phyloP scores from a whole-genome alignment of 2,888 invertebrate species.

The Tachina lurida region DNA sequence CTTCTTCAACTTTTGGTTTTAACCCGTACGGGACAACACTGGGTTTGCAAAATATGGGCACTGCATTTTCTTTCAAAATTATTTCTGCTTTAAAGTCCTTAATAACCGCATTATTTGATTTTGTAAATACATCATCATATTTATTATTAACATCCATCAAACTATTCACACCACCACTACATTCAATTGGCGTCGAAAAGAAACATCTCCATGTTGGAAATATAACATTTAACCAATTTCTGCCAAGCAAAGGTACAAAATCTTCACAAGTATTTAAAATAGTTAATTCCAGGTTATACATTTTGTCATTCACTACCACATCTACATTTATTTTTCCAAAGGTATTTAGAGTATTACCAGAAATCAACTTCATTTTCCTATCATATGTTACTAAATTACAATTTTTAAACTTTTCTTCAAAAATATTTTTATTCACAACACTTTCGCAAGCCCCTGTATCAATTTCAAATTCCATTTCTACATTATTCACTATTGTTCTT shows the following conservation, averaged over 20 bases:
- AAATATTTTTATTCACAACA: conserved; percentile 39
- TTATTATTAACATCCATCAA: conserved; percentile 19
- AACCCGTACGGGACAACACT: no score
- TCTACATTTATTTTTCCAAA: conserved; percentile 48
- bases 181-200: neutral
- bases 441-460: conserved; percentile 63
- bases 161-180: neutral
- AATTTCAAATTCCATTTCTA: conserved; percentile 52
- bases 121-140: conserved; percentile 11
- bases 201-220: conserved; percentile 42
- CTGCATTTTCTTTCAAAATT: conserved; percentile 19
- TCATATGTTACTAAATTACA: conserved; percentile 12
- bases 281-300: conserved; percentile 45
- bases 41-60: conserved; percentile 51
- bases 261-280: conserved; percentile 49
- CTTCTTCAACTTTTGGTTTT: no score
- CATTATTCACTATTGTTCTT: conserved; percentile 23
- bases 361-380: conserved; percentile 36
- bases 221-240: conserved; percentile 58
- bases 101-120: conserved; percentile 17
- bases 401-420: conserved; percentile 42
- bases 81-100: conserved; percentile 31
- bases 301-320: conserved; percentile 6
- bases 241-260: conserved; percentile 57
- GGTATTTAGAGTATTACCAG: conserved; percentile 43